Evolutionary conservation across 2,888 invertebrate genomes (phyloP).

Genomic region (Hydroisotoma schaefferi): DNA sequence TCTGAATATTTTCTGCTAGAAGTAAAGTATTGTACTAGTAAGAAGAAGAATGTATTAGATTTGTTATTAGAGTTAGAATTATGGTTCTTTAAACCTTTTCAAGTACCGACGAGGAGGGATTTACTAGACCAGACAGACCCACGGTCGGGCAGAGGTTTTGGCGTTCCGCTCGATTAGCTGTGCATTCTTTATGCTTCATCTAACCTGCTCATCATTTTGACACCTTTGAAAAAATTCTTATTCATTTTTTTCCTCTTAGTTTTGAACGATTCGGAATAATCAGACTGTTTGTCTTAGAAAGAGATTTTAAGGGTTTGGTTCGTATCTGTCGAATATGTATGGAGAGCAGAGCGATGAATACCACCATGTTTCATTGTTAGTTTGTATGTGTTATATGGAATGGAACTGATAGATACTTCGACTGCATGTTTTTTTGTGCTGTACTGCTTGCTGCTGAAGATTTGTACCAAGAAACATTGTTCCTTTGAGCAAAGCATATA

Average conservation of each 20-base stretch:
- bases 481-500: too few relatives aligned
- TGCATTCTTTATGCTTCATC: conserved; percentile 33
- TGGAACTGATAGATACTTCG: too few relatives aligned
- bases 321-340: conserved; percentile 6
- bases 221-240: conserved; percentile 19
- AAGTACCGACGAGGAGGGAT: conserved; percentile 9
- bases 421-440: too few relatives aligned
- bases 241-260: not conserved
- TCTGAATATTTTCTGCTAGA: not conserved
- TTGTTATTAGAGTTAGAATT: too few relatives aligned
- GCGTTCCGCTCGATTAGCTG: conserved; percentile 31
- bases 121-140: too few relatives aligned
- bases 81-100: conserved; percentile 3
- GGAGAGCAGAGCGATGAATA: too few relatives aligned
- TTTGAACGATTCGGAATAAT: not conserved
- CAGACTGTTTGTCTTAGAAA: conserved; percentile 1
- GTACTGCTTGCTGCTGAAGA: too few relatives aligned
- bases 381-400: too few relatives aligned
- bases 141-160: not conserved
- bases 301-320: conserved; percentile 1
- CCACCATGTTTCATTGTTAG: too few relatives aligned
- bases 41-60: too few relatives aligned
- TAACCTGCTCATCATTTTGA: conserved; percentile 35
- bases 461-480: too few relatives aligned
- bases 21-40: too few relatives aligned